Evolutionary conservation across 2,888 invertebrate species (phyloP).

Genomic region (Blomia tropicalis): DNA sequence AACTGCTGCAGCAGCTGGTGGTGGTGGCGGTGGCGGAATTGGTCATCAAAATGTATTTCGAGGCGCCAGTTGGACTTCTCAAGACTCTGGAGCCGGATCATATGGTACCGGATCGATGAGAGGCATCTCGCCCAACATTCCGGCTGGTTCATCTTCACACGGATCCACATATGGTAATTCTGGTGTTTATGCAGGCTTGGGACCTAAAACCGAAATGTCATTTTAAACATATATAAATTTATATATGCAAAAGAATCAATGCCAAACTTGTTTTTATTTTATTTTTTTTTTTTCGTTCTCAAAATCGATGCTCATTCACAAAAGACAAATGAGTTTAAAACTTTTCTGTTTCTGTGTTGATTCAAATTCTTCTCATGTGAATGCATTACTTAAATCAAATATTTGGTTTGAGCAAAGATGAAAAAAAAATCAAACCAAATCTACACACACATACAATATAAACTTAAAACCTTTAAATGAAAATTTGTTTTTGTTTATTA

Average conservation of each 20-base stretch:
- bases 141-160: neutral
- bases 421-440: no score
- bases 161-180: neutral
- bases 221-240: neutral
- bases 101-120: constrained; percentile 17
- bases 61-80: constrained; percentile 17
- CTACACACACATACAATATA: no score
- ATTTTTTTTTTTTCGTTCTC: no score
- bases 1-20: no score
- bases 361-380: no score
- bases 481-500: no score
- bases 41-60: neutral
- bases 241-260: neutral
- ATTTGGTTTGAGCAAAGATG: no score
- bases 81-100: constrained; percentile 18
- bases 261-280: neutral
- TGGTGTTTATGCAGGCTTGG: neutral
- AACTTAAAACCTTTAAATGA: no score
- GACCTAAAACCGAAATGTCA: constrained; percentile 9
- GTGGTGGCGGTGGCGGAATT: neutral
- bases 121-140: constrained; percentile 13
- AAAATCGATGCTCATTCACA: no score
- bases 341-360: no score
- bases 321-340: no score
- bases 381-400: no score